Base-by-base conservation (phyloP, 2,888 invertebrate genomes). In the Phoronis australis region DNA sequence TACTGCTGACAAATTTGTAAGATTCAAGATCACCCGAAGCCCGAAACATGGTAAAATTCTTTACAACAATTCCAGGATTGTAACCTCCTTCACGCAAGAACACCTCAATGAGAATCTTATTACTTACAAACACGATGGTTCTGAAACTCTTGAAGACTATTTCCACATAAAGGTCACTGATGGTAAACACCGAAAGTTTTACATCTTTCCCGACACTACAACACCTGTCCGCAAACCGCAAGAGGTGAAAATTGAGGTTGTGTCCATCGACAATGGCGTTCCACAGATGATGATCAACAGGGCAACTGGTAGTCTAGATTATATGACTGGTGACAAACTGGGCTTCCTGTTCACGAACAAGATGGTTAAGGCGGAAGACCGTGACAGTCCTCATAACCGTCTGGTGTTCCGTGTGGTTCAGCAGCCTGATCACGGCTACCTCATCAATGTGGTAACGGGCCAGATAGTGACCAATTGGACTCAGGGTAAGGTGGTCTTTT, bases 111-210 rank as follows among this genome's bases (percentile, higher is more conserved):
- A 65, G 21, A 71, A 72, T 47, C 47, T 66, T 47, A 69, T 77
- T 43, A 68, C 64, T 38, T 77, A 77, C 56, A 70, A 69, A 23
- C 77, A 77, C 59, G 76, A 75, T 49, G 76, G 76, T n/a, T 66
- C 70, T 0, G 76, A 75, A 51, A 71, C 74, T 0, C 38, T 52
- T 3, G 55, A 57, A 3, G 77, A 77, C 55, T 62, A 63, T 41
- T 74, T 77, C 54, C 65, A 66, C 1, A 65, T 77, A 51, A 64
- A 66, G 3, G 66, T 76, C 1, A 66, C 70, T 0, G 77, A 77
- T 54, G 75, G 75, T 22, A 69, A 69, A 1, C 75, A 76, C 52
- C 52, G 57, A 0, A 67, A 70, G 41, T 77, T 74, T 59, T 75
- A 63, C 47, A 65, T 73, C 5, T 66, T 68, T 44, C 70, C 72